Percentiles rank a stretch among this genome's conserved stretches.
phyloP scores from a whole-genome alignment of 2,888 invertebrate genomes.

The Rhogogaster chlorosoma region DNA sequence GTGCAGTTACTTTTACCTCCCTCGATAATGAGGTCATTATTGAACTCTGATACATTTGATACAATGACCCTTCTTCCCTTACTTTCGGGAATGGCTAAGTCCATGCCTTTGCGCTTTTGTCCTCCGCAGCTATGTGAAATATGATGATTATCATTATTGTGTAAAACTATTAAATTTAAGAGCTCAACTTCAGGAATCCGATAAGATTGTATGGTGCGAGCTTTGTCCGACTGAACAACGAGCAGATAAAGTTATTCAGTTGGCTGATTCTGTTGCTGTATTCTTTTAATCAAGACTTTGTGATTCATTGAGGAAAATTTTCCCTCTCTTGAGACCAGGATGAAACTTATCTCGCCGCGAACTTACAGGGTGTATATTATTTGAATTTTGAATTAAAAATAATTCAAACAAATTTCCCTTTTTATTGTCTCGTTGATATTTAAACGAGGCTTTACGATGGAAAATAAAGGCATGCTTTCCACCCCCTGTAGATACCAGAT shows the following conservation, averaged over 20 bases:
- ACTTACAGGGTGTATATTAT: neutral
- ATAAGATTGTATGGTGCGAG: neutral
- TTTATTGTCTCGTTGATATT: constrained; percentile 4
- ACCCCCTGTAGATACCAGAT: neutral
- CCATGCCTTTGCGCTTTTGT: neutral
- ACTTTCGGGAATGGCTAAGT: neutral
- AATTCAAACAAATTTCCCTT: constrained; percentile 13
- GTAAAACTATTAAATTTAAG: neutral
- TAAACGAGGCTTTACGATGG: neutral
- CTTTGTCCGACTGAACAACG: neutral
- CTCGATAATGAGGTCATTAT: neutral
- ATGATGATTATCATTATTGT: neutral
- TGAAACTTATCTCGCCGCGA: neutral
- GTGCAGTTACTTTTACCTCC: neutral
- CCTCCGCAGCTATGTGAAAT: neutral
- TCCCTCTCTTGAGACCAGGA: neutral
- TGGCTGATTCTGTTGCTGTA: neutral
- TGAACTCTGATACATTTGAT: neutral
- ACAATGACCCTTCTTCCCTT: neutral
- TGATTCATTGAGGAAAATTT: neutral
- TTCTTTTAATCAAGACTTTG: neutral
- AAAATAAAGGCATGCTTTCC: neutral
- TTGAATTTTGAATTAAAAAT: constrained; percentile 17
- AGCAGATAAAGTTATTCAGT: neutral
- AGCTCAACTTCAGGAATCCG: neutral